A percentile compares a stretch with the other conserved stretches of the same genome.
These are phyloP conservation scores for Heliconius ethilla DNA, from an alignment of 2,888 invertebrate species.

Conservation along the genomic window DNA sequence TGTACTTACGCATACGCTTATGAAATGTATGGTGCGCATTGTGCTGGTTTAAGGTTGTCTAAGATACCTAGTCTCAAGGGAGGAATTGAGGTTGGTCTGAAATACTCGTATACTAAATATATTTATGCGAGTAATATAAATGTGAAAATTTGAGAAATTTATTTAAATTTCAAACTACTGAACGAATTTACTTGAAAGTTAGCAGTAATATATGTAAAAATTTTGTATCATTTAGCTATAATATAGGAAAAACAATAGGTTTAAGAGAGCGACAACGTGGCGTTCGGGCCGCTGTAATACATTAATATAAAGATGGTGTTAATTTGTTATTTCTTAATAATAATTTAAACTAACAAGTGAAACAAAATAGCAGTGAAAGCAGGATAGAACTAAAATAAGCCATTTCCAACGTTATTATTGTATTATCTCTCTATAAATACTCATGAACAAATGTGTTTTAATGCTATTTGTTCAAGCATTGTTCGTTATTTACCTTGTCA, in stretches of 20 bases:
- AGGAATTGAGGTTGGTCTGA: constrained; percentile 77
- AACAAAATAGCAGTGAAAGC: not conserved
- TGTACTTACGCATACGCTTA: constrained; percentile 79
- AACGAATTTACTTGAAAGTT: too few species aligned
- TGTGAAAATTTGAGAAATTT: too few species aligned
- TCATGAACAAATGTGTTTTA: constrained; percentile 22
- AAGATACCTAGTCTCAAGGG: constrained; percentile 77
- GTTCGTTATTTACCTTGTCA: constrained; percentile 28
- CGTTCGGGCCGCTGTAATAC: too few species aligned
- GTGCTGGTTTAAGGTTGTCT: constrained; percentile 71
- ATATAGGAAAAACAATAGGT: too few species aligned
- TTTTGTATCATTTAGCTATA: too few species aligned
- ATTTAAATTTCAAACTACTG: too few species aligned
- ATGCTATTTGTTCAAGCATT: constrained; percentile 25
- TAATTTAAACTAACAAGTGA: not conserved
- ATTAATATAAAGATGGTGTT: not conserved
- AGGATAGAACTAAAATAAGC: not conserved
- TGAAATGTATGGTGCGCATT: constrained; percentile 81
- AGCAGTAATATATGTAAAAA: too few species aligned
- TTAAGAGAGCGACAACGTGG: too few species aligned
- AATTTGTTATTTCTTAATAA: not conserved
- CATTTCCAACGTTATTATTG: not conserved
- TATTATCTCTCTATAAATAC: constrained; percentile 15
- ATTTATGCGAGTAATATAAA: too few species aligned
- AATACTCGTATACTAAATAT: not conserved